Base-by-base conservation (phyloP, 2,888 invertebrate species). In the Cylindroiulus punctatus region DNA sequence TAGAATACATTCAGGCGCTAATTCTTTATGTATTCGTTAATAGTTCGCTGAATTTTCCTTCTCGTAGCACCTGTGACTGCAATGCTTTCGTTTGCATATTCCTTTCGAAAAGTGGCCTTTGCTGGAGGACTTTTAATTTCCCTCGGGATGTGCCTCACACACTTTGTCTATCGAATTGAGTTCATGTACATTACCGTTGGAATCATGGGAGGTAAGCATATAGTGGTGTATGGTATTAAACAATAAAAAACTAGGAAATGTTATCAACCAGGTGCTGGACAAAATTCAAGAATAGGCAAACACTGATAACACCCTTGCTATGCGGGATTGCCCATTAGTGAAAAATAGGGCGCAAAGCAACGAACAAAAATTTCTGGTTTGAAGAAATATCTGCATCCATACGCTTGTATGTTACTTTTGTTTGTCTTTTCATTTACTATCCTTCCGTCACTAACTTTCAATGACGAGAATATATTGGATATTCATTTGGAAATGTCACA, bases 51-150 rank as follows among this genome's bases (percentile, higher is more conserved):
- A 84, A 19, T 42, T 84, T 17, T 40, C 0, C 22, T 84, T 84
- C 36, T 10, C 30, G 85, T 92, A 96, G 97, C 96, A 89, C 96
- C 96, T 17, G 90, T 97, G 52, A 96, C 96, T 14, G 96, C 96
- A 89, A 94, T 96, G 88, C 91, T 97, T 85, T 96, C 96, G 0
- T 94, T 96, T 88, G 95, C 94, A 90, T 96, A 95, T 93, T 96
- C 96, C 32, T 96, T 95, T 89, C 92, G 95, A 84, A 95, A 95
- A 19, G 96, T 97, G 52, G 96, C 96, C 0, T 91, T 97, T 17
- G 92, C 96, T 42, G 97, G 96, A 10, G 96, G 96, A 12, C 93
- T 94, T 47, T 94, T 95, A 88, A 96, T 96, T 0, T 95, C 96
- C 0, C 92, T 94, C 88, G 96, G 97, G 84, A 95, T 96, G 95